phyloP scores from a whole-genome alignment of 2,888 invertebrate species.

The Lepidocyrtinus sp. region DNA sequence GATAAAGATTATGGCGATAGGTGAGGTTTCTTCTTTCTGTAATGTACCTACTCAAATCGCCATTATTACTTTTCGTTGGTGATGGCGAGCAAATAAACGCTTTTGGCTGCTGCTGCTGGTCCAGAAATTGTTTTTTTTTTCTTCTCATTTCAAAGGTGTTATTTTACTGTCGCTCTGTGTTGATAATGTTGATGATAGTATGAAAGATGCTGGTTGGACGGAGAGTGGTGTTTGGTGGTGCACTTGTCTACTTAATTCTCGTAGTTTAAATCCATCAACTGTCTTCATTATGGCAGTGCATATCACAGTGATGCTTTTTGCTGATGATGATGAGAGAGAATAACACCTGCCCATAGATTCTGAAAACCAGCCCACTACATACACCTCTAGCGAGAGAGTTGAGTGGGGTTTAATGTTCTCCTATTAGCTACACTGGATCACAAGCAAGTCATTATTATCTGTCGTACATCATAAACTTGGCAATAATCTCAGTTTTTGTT shows the following conservation, averaged over 20 bases:
- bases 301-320: conserved; percentile 15
- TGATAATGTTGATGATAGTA: conserved; percentile 19
- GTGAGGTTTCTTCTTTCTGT: conserved; percentile 23
- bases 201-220: conserved; percentile 27
- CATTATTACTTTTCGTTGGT: conserved; percentile 21
- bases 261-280: conserved; percentile 54
- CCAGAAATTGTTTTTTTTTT: conserved; percentile 47
- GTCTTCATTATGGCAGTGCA: conserved; percentile 52
- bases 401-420: no score
- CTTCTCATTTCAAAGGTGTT: conserved; percentile 33
- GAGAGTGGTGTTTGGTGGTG: conserved; percentile 21
- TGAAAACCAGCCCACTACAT: conserved; percentile 27
- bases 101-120: conserved; percentile 32
- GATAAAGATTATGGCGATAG: conserved; percentile 37
- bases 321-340: background rate
- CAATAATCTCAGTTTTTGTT: no score
- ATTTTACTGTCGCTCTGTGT: conserved; percentile 17
- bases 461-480: no score
- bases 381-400: background rate
- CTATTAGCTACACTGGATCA: no score
- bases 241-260: conserved; percentile 24
- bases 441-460: no score
- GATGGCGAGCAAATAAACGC: background rate
- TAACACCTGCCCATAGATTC: conserved; percentile 46
- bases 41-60: conserved; percentile 26